Evolutionary conservation across 2,113 vertebrate genomes (phyloP).

Genomic region (Sigmodon hispidus): DNA sequence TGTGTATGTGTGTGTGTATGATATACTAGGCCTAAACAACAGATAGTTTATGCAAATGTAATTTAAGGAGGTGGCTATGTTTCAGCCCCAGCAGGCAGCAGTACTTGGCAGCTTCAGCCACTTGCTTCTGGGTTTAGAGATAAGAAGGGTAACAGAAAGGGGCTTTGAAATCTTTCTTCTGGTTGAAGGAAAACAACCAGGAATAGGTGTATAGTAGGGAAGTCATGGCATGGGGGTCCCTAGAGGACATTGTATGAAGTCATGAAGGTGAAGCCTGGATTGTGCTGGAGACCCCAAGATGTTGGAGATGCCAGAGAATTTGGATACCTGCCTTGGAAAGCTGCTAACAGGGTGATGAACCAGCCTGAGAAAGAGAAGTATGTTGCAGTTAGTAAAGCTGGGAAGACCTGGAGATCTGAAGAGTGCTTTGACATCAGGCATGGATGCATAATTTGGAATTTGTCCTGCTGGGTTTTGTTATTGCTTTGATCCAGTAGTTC

Average conservation of each 20-base stretch:
- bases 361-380: not conserved
- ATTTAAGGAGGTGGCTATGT: not conserved
- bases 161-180: not conserved
- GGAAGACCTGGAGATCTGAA: not conserved
- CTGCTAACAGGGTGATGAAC: not conserved
- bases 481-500: not conserved
- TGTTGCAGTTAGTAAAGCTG: not conserved
- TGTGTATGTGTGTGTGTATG: rapidly evolving
- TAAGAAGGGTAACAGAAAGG: not conserved
- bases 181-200: not conserved
- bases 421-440: not conserved
- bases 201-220: no score
- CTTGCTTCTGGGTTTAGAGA: not conserved
- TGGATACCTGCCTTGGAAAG: not conserved
- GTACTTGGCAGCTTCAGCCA: not conserved
- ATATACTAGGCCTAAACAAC: not conserved
- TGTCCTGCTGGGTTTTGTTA: not conserved
- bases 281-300: not conserved
- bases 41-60: not conserved
- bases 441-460: not conserved
- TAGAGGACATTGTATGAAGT: not conserved
- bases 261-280: not conserved
- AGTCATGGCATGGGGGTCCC: no score
- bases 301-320: not conserved
- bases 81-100: not conserved